phyloP scores from a whole-genome alignment of 2,797 vertebrate genomes.

The Dermochelys coriacea region DNA sequence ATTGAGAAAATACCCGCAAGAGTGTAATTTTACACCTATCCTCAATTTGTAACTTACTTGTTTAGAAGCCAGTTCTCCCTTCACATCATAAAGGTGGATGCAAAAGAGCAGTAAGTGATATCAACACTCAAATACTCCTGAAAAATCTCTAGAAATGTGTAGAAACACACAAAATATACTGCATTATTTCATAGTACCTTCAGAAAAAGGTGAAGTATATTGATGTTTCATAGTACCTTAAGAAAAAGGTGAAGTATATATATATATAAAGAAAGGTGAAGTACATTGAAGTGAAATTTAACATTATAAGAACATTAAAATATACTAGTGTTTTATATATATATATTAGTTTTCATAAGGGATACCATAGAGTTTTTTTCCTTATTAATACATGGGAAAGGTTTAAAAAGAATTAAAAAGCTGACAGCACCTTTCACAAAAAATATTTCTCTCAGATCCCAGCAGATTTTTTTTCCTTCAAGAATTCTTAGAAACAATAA shows the following conservation, averaged over 20 bases:
- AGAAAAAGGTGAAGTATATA: not conserved
- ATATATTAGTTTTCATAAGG: conserved; percentile 29
- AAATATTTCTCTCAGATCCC: not conserved
- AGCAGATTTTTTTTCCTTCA: not conserved
- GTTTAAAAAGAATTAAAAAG: conserved; percentile 33
- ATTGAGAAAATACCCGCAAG: not conserved
- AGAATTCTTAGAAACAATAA: conserved; percentile 10
- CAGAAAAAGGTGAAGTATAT: conserved; percentile 44
- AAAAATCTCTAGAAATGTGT: conserved; percentile 5
- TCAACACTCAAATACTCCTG: conserved; percentile 34
- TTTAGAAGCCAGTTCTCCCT: not conserved
- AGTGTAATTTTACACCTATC: too few species aligned
- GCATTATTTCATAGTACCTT: conserved; percentile 33
- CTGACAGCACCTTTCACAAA: conserved; percentile 28
- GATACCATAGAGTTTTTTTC: conserved; percentile 3
- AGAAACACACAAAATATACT: conserved; percentile 19
- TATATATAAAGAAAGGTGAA: not conserved
- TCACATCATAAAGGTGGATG: conserved; percentile 23
- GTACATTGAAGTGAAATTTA: conserved; percentile 21
- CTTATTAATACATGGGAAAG: conserved; percentile 26
- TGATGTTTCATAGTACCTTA: conserved; percentile 20
- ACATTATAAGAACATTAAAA: conserved; percentile 49
- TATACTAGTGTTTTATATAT: conserved; percentile 39
- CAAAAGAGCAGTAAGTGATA: conserved; percentile 29
- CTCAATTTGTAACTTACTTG: not conserved